Evolutionary conservation across 2,797 vertebrate species (phyloP).

Genomic region (Alcedo atthis): DNA sequence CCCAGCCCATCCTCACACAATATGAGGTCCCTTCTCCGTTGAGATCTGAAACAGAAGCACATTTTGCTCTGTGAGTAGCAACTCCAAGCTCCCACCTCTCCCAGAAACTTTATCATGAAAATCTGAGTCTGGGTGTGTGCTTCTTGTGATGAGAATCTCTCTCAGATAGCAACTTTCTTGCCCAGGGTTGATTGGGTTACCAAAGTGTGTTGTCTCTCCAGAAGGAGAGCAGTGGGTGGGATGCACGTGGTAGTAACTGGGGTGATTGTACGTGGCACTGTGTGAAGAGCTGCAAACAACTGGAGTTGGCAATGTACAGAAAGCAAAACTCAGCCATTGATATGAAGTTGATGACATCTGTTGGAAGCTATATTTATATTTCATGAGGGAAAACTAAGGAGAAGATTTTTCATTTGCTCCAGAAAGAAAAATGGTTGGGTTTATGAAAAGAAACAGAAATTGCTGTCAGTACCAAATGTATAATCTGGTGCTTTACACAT

Average conservation of each 20-base stretch:
- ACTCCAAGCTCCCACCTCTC: neutral
- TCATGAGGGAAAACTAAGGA: neutral
- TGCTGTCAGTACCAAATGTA: neutral
- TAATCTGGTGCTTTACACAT: neutral
- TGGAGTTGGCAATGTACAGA: neutral
- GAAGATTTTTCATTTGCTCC: neutral
- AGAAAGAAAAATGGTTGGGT: neutral
- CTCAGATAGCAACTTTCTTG: neutral
- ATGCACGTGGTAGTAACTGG: neutral
- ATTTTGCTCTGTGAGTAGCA: neutral
- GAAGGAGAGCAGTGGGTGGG: neutral
- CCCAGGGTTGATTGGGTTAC: neutral
- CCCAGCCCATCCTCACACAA: fast-evolving
- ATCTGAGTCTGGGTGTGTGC: neutral
- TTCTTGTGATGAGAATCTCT: neutral
- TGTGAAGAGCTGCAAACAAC: neutral
- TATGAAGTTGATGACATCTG: neutral
- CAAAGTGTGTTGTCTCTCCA: neutral
- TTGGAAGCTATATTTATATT: neutral
- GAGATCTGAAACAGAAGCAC: neutral
- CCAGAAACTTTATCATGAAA: neutral
- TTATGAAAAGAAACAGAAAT: slow-evolving; percentile 10
- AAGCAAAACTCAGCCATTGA: neutral
- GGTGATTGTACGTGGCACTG: neutral
- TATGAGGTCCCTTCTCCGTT: neutral